phyloP scores from a whole-genome alignment of 2,888 invertebrate genomes.

The Cephus rjabovi region DNA sequence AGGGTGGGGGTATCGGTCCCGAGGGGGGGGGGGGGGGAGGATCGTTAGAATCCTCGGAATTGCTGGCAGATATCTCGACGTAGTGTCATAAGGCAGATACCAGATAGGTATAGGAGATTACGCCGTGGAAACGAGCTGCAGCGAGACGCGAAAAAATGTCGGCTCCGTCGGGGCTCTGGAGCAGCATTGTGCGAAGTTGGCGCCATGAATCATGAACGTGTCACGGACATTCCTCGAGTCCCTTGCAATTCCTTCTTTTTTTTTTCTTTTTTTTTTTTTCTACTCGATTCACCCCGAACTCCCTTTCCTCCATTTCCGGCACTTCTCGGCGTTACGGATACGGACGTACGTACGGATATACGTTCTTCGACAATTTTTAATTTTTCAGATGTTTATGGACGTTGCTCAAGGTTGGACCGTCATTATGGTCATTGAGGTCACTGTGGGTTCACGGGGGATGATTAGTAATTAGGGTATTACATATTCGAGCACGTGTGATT shows the following conservation, averaged over 20 bases:
- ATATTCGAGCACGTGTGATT: conserved; percentile 50
- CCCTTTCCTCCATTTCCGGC: conserved; percentile 18
- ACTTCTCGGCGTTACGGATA: neutral
- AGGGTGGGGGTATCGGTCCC: neutral
- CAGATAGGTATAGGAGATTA: neutral
- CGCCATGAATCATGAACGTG: conserved; percentile 26
- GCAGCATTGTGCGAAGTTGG: conserved; percentile 22
- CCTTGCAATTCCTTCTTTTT: conserved; percentile 5
- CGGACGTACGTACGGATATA: neutral
- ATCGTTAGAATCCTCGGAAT: neutral
- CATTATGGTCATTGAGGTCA: neutral
- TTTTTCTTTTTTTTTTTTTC: neutral
- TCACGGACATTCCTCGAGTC: conserved; percentile 24
- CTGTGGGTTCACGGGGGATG: conserved; percentile 9
- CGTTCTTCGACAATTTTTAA: conserved; percentile 12
- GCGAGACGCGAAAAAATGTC: neutral
- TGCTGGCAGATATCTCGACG: neutral
- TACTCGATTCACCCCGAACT: conserved; percentile 18
- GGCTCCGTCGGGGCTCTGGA: neutral
- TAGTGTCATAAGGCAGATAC: neutral
- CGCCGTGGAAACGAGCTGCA: neutral
- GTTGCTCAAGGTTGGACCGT: neutral
- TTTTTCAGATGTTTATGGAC: neutral
- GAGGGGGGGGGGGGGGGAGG: neutral
- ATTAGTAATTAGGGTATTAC: conserved; percentile 51